Percentiles rank a stretch among this genome's conserved stretches.
phyloP scores from a whole-genome alignment of 2,113 vertebrate genomes.

The Sakesphorus luctuosus region DNA sequence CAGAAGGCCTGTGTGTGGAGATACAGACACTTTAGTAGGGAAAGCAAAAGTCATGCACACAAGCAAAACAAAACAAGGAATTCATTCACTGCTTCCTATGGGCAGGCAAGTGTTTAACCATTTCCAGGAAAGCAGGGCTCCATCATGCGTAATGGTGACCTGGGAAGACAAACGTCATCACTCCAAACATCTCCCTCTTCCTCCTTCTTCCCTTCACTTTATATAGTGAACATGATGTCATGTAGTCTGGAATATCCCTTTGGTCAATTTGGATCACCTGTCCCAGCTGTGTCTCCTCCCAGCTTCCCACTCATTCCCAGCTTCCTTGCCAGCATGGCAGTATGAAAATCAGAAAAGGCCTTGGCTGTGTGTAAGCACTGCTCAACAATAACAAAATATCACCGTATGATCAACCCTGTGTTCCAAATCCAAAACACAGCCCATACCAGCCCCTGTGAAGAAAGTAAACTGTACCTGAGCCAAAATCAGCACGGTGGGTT shows the following conservation, averaged over 20 bases:
- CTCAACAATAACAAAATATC: not conserved
- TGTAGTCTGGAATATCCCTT: not conserved
- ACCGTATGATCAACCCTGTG: not conserved
- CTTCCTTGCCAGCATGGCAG: not conserved
- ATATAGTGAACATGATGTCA: not conserved
- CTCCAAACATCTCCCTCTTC: not conserved
- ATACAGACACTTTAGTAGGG: not conserved
- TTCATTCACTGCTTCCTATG: not conserved
- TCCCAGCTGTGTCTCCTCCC: not conserved
- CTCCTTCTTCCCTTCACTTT: not conserved
- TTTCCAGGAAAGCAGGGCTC: not conserved
- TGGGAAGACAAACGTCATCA: not conserved
- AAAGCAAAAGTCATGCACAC: not conserved
- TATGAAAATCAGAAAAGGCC: not conserved
- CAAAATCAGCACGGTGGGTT: not conserved
- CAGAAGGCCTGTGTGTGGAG: not conserved
- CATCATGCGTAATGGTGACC: rapidly evolving
- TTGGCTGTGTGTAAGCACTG: not conserved
- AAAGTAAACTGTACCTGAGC: not conserved
- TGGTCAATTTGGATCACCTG: not conserved
- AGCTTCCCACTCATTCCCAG: not conserved
- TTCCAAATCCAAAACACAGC: not conserved
- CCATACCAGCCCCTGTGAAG: not conserved
- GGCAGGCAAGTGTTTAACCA: not conserved
- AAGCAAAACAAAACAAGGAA: not conserved